Conservation (phyloP, 2,797 vertebrate genomes). For the Malurus leucopterus region DNA sequence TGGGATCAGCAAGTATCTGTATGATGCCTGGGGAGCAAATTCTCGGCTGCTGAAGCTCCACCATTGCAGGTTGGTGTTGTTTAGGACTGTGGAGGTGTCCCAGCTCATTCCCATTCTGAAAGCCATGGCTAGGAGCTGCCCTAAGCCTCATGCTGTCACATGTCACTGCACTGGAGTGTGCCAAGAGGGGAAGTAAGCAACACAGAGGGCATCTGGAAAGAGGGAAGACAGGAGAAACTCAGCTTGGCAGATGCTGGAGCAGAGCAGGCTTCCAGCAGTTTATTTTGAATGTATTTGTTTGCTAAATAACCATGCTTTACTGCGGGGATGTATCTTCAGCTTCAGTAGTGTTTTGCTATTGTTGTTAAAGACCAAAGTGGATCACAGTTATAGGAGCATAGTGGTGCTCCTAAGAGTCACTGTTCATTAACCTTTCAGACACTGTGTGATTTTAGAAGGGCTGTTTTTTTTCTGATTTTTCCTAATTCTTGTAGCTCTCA, state of each 20-base stretch:
- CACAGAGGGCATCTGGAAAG: conserved; percentile 16
- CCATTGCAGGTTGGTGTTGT: neutral
- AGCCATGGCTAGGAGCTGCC: neutral
- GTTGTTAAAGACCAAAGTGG: conserved; percentile 28
- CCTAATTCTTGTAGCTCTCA: neutral
- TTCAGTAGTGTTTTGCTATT: conserved; percentile 15
- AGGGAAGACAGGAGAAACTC: neutral
- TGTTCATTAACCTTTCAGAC: conserved; percentile 8
- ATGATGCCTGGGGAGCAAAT: neutral
- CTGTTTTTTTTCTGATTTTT: neutral
- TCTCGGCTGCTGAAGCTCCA: neutral
- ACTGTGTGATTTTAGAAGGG: neutral
- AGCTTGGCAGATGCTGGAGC: conserved; percentile 27
- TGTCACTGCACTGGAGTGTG: neutral
- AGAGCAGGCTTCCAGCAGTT: conserved; percentile 54
- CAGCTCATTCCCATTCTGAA: neutral
- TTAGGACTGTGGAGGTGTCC: neutral
- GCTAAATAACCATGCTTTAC: conserved; percentile 57
- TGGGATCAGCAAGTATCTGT: neutral
- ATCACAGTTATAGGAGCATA: neutral
- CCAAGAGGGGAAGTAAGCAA: conserved; percentile 7
- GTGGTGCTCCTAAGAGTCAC: neutral
- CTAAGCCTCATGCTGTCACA: neutral
- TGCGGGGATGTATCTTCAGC: conserved; percentile 45
- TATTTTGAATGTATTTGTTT: conserved; percentile 49